Percentiles rank a stretch among this genome's conserved stretches.
These are phyloP conservation scores for Tragulus kanchil DNA, from an alignment of 2,113 vertebrate genomes.

Conservation along the genomic window DNA sequence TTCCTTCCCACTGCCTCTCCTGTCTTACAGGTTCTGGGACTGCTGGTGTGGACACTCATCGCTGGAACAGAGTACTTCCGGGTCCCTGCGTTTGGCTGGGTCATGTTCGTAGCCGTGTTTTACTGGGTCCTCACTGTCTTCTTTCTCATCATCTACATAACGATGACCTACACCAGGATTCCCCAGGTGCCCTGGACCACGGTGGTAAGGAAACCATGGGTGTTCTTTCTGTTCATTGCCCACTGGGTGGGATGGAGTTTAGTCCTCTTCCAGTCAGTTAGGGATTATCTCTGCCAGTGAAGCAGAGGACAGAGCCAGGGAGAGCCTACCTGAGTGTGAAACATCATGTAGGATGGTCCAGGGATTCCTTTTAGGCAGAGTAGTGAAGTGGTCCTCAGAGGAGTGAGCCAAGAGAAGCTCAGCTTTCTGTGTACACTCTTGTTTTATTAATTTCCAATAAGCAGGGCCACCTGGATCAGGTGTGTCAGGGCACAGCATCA, in stretches of 20 bases:
- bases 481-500: neutral
- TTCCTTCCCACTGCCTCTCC: conserved; percentile 52
- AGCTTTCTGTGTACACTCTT: neutral
- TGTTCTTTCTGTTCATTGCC: neutral
- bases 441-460: neutral
- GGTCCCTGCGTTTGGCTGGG: conserved; percentile 93
- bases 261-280: neutral
- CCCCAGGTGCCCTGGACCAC: conserved; percentile 93
- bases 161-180: conserved; percentile 92
- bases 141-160: conserved; percentile 94
- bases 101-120: conserved; percentile 95
- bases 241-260: neutral
- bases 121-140: conserved; percentile 95
- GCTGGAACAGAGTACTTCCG: conserved; percentile 95
- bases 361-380: neutral
- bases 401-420: neutral
- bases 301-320: neutral
- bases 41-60: conserved; percentile 96
- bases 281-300: neutral
- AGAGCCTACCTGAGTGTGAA: neutral
- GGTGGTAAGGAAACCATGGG: conserved; percentile 88
- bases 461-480: neutral
- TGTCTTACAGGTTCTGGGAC: conserved; percentile 90
- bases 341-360: neutral
- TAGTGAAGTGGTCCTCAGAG: neutral